phyloP scores from a whole-genome alignment of 2,797 vertebrate genomes.

The Momotus momota region DNA sequence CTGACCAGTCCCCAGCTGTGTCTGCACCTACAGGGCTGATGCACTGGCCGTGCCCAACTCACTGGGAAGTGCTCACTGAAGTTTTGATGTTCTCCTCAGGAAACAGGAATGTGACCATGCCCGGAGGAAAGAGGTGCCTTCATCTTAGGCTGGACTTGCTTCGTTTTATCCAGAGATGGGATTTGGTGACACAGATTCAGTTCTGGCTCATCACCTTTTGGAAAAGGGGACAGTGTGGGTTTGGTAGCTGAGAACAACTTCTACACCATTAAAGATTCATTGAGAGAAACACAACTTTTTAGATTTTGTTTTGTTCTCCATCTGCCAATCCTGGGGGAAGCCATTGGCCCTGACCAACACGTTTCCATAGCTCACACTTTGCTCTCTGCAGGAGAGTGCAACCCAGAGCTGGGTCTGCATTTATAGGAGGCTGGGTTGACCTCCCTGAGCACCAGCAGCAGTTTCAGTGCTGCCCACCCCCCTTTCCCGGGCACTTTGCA shows the following conservation, averaged over 20 bases:
- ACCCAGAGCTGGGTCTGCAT: neutral
- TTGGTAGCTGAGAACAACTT: neutral
- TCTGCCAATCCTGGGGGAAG: neutral
- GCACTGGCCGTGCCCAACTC: neutral
- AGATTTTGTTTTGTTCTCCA: neutral
- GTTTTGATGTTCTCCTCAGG: neutral
- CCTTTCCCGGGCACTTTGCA: neutral
- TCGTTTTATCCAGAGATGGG: neutral
- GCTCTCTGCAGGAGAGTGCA: neutral
- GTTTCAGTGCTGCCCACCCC: neutral
- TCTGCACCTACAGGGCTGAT: fast-evolving
- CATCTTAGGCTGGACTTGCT: neutral
- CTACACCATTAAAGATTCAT: neutral
- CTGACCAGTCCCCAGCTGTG: neutral
- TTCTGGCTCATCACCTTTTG: neutral
- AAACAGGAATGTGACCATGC: fast-evolving
- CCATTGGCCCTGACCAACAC: fast-evolving
- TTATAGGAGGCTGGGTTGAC: neutral
- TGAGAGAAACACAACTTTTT: neutral
- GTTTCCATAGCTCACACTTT: neutral
- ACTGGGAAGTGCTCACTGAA: fast-evolving
- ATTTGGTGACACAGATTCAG: fast-evolving
- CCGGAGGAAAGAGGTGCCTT: neutral
- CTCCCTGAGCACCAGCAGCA: neutral
- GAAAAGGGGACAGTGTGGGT: neutral